phyloP scores from a whole-genome alignment of 2,797 vertebrate genomes.

The Phyllotis vaccarum region DNA sequence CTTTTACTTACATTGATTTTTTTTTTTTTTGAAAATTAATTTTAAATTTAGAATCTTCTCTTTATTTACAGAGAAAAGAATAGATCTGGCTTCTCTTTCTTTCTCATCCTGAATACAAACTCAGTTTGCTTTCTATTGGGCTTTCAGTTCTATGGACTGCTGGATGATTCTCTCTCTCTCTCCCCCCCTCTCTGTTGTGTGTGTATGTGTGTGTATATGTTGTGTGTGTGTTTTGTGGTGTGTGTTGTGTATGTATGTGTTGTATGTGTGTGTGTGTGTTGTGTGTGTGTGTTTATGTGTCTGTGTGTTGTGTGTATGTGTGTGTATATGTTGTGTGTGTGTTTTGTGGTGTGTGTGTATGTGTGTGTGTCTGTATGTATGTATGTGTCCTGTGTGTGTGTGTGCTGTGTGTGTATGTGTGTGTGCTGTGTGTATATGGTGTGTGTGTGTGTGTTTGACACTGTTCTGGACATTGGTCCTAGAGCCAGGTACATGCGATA shows the following conservation, averaged over 20 bases:
- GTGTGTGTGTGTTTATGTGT: neutral
- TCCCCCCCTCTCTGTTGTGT: neutral
- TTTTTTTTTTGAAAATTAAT: neutral
- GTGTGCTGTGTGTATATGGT: neutral
- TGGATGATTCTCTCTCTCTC: neutral
- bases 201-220: neutral
- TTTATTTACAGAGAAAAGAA: slow-evolving; percentile 25
- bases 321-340: no score
- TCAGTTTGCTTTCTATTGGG: neutral
- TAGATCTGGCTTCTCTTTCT: neutral
- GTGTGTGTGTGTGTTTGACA: neutral
- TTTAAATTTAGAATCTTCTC: slow-evolving; percentile 18
- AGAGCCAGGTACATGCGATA: neutral
- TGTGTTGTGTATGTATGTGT: neutral
- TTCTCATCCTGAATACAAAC: neutral
- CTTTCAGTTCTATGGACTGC: neutral
- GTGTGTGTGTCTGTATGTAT: neutral
- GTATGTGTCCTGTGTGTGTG: neutral
- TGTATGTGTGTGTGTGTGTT: neutral
- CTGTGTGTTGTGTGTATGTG: neutral
- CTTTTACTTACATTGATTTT: slow-evolving; percentile 18
- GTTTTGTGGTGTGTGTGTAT: neutral
- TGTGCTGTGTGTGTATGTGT: neutral
- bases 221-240: neutral
- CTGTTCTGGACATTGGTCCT: neutral